These are phyloP conservation scores for Phaethornis superciliosus DNA, from an alignment of 2,113 vertebrate species.

Conservation along the genomic window DNA sequence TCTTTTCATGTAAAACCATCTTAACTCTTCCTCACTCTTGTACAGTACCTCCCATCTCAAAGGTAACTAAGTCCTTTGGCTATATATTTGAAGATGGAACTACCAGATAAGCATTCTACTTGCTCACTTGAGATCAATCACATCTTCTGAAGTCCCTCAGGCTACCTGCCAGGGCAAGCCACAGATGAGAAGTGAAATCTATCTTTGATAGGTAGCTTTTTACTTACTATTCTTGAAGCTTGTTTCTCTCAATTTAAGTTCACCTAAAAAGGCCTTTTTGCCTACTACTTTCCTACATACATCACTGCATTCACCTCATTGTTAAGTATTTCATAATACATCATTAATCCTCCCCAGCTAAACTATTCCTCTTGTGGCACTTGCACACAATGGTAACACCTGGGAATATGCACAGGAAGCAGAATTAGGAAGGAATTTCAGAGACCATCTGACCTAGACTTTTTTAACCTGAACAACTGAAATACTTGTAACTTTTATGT, in stretches of 20 bases:
- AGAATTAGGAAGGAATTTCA: neutral
- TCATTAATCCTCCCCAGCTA: neutral
- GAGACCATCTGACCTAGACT: neutral
- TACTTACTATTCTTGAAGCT: neutral
- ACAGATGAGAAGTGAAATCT: neutral
- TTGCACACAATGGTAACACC: neutral
- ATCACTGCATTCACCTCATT: neutral
- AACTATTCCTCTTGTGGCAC: neutral
- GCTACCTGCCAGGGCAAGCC: neutral
- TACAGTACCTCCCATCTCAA: neutral
- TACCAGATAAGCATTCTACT: neutral
- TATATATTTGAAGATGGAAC: neutral
- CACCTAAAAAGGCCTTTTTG: neutral
- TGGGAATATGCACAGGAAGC: neutral
- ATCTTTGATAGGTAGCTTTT: neutral
- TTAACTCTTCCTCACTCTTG: neutral
- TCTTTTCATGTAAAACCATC: neutral
- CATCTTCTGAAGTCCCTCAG: neutral
- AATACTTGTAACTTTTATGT: neutral
- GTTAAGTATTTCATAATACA: neutral
- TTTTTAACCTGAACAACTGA: too few species aligned
- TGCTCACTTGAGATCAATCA: neutral
- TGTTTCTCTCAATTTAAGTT: neutral
- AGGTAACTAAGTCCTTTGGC: neutral
- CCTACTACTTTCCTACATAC: neutral